Evolutionary conservation across 2,888 invertebrate genomes (phyloP), one percentile per base, ranked within the genome.

Genomic region (Eupithecia tripunctaria): DNA sequence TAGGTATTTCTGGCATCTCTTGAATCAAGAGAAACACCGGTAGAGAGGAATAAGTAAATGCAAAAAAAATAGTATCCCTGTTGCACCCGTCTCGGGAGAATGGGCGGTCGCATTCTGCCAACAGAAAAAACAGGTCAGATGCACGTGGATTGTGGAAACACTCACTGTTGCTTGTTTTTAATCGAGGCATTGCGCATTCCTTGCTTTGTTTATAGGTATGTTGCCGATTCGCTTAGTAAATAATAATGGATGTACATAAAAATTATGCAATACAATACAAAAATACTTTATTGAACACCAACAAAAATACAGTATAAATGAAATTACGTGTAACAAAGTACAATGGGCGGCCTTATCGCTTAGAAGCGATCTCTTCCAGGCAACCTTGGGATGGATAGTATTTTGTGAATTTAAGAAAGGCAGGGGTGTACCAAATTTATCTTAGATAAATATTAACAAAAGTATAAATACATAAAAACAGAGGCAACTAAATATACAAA

Each of bases 91-190:
- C 60, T 60, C 60, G 60, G 15, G 29, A 60, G 27, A 60, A 60
- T 60, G 29, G 18, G 15, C 60, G 29, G 29, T 29, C 27, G 7
- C 60, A 29, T 29, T 60, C 60, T 29, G 29, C 27, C 59, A 14
- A 2, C 63, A 67, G 60, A 76, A 80, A 79, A 81, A 80, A 75
- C 82, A 78, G 79, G 79, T 79, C 15, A 71, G 74, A 76, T 77
- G 75, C 80, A 83, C 83, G 83, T 82, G 81, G 79, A 47, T 71
- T n/a, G n/a, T n/a, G n/a, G n/a, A n/a, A n/a, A n/a, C n/a, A n/a
- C n/a, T 66, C 21, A 51, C 51, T 66, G 69, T 75, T 77, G 71
- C 77, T 77, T 80, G 27, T 80, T 77, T 68, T 38, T 75, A 68
- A 18, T 27, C 60, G 21, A 21, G 25, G 56, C 25, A 56, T 56